Evolutionary conservation across 2,797 vertebrate genomes (phyloP).

Genomic region (Sebastes melanostomus): DNA sequence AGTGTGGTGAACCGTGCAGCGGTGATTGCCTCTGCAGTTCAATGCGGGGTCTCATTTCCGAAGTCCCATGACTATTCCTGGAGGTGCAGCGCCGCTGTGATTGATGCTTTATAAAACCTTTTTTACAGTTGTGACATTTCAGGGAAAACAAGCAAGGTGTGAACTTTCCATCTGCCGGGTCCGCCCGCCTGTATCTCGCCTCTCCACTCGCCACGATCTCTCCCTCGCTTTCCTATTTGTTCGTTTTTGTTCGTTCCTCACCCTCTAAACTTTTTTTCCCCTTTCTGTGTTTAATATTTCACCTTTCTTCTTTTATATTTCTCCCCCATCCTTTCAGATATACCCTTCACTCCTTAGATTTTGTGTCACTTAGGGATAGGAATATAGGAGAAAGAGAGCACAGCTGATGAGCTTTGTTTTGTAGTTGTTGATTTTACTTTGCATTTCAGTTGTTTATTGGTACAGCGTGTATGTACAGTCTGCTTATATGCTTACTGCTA

Average conservation of each 20-base stretch:
- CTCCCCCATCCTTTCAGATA: conserved; percentile 21
- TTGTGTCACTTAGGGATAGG: not conserved
- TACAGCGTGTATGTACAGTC: not conserved
- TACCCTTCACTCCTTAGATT: not conserved
- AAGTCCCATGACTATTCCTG: conserved; percentile 68
- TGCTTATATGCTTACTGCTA: not conserved
- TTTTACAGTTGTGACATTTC: conserved; percentile 82
- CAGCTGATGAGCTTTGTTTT: not conserved
- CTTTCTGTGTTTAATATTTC: conserved; percentile 25
- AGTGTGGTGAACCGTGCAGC: conserved; percentile 62
- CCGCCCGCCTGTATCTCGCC: conserved; percentile 23
- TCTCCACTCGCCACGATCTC: conserved; percentile 31
- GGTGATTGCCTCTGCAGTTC: conserved; percentile 77
- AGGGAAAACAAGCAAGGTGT: conserved; percentile 77
- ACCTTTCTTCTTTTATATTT: conserved; percentile 35
- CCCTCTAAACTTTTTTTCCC: conserved; percentile 35
- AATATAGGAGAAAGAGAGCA: not conserved
- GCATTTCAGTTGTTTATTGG: not conserved
- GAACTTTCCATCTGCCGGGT: conserved; percentile 60
- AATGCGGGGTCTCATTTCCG: conserved; percentile 72
- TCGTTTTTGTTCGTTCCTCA: not conserved
- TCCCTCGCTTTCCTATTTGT: conserved; percentile 15
- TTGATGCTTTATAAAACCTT: conserved; percentile 76
- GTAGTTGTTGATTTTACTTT: not conserved
- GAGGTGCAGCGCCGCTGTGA: conserved; percentile 67